phyloP scores from a whole-genome alignment of 1,140 invertebrate genomes.

The Conopomorpha cramerella region DNA sequence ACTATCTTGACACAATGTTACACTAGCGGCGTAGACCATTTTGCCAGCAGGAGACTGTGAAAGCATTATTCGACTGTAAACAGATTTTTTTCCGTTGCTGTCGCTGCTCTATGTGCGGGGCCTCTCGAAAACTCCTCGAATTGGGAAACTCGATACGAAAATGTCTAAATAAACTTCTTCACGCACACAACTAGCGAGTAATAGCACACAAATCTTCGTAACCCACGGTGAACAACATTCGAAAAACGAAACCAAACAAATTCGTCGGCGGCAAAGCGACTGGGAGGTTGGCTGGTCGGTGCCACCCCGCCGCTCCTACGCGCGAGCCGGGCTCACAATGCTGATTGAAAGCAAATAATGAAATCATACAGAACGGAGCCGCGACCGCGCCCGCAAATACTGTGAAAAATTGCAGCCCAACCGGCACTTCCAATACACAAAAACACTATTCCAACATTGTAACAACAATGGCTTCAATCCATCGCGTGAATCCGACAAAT shows the following conservation, averaged over 20 bases:
- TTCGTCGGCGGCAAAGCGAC: slow-evolving; percentile 22
- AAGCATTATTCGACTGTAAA: too few relatives aligned
- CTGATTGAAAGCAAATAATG: slow-evolving; percentile 61
- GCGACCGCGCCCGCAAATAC: slow-evolving; percentile 36
- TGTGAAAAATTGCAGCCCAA: slow-evolving; percentile 35
- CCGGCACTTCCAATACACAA: slow-evolving; percentile 26
- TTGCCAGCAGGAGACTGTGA: too few relatives aligned
- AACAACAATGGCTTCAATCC: too few relatives aligned
- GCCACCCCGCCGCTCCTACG: slow-evolving; percentile 1
- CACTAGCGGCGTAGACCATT: too few relatives aligned
- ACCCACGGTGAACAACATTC: slow-evolving; percentile 47
- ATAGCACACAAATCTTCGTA: slow-evolving; percentile 33
- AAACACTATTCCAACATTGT: too few relatives aligned
- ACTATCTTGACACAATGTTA: too few relatives aligned
- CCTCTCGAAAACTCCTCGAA: too few relatives aligned
- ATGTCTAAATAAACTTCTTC: too few relatives aligned
- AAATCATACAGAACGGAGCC: slow-evolving; percentile 49
- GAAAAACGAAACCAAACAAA: slow-evolving; percentile 56
- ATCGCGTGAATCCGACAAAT: too few relatives aligned
- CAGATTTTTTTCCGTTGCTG: too few relatives aligned
- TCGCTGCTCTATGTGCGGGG: too few relatives aligned
- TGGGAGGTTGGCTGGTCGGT: slow-evolving; percentile 9
- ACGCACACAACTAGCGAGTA: slow-evolving; percentile 15
- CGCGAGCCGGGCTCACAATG: slow-evolving; percentile 37
- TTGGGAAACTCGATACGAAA: too few relatives aligned